phyloP scores from a whole-genome alignment of 2,888 invertebrate species.

The Agriopis marginaria region DNA sequence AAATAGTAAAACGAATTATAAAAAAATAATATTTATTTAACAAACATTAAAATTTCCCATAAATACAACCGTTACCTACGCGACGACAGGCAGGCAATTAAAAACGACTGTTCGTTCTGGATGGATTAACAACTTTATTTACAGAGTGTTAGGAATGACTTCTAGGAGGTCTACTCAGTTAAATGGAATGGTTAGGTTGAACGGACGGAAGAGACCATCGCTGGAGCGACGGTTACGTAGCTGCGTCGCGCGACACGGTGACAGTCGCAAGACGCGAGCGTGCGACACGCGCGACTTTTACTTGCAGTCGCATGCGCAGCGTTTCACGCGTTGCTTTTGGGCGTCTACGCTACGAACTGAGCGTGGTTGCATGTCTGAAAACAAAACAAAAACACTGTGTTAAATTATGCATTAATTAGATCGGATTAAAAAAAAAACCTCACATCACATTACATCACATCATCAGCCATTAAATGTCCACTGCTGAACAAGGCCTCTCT shows the following conservation, averaged over 20 bases:
- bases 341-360: constrained; percentile 87
- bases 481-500: no score
- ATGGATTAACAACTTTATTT: constrained; percentile 73
- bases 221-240: constrained; percentile 39
- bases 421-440: no score
- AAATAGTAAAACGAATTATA: constrained; percentile 58
- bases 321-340: constrained; percentile 88
- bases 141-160: constrained; percentile 61
- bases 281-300: constrained; percentile 55
- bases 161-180: constrained; percentile 26
- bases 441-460: no score
- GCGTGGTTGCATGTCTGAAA: constrained; percentile 93
- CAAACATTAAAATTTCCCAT: constrained; percentile 65
- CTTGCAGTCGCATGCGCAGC: constrained; percentile 92
- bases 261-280: constrained; percentile 11
- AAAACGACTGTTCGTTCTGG: constrained; percentile 64
- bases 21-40: constrained; percentile 64
- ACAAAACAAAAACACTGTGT: constrained; percentile 37
- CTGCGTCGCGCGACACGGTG: constrained; percentile 26
- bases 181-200: constrained; percentile 50
- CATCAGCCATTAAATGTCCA: no score
- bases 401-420: not conserved
- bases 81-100: constrained; percentile 56
- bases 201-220: constrained; percentile 61
- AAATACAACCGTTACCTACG: constrained; percentile 58